These are phyloP conservation scores for Sander vitreus DNA, from an alignment of 2,113 vertebrate species.

Conservation along the genomic window DNA sequence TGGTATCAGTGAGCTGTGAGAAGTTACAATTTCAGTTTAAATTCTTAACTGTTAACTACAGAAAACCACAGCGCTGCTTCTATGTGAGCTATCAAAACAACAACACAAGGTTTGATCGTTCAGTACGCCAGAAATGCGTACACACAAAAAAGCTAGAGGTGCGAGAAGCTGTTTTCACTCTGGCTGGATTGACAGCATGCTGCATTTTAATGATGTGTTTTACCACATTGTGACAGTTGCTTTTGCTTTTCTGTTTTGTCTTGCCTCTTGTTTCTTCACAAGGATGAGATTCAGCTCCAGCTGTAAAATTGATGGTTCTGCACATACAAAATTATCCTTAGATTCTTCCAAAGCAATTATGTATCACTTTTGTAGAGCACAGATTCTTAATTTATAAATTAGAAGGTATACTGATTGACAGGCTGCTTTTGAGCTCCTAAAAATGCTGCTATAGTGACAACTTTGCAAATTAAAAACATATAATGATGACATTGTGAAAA, in stretches of 20 bases:
- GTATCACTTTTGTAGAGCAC: not conserved
- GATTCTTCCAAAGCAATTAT: slow-evolving; percentile 5
- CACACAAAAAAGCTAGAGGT: slow-evolving; percentile 7
- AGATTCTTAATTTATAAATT: not conserved
- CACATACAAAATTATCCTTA: slow-evolving; percentile 4
- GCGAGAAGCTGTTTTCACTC: slow-evolving; percentile 7
- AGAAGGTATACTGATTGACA: not conserved
- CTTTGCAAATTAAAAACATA: not conserved
- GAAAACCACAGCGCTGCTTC: not conserved
- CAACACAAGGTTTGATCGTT: slow-evolving; percentile 10
- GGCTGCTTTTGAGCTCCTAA: not conserved
- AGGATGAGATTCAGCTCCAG: not conserved
- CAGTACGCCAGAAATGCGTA: not conserved
- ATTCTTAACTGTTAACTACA: not conserved
- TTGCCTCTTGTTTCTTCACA: slow-evolving; percentile 26
- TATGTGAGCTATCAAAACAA: not conserved
- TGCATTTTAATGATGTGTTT: slow-evolving; percentile 56
- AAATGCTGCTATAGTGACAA: not conserved
- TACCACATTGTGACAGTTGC: slow-evolving; percentile 19
- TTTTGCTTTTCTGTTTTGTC: not conserved
- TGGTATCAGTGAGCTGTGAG: not conserved
- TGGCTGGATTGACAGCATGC: slow-evolving; percentile 25
- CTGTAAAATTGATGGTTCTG: slow-evolving; percentile 23
- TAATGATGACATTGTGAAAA: no score
- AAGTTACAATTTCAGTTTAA: not conserved